phyloP scores from a whole-genome alignment of 2,888 invertebrate species.

The Tachina lurida region DNA sequence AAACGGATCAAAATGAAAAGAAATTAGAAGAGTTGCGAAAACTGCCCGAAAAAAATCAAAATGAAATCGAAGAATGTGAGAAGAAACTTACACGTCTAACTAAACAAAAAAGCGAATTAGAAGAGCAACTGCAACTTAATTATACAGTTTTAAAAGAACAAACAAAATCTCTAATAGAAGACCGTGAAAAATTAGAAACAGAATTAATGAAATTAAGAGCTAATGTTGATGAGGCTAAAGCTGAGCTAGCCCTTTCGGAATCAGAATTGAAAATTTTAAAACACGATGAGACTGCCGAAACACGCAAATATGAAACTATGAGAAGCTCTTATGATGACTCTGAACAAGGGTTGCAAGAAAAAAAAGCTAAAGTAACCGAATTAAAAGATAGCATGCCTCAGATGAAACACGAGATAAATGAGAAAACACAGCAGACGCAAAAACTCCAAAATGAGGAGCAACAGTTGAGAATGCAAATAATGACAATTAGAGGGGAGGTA shows the following conservation, averaged over 20 bases:
- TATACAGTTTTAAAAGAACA: constrained; percentile 84
- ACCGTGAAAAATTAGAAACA: constrained; percentile 85
- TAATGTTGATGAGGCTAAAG: constrained; percentile 88
- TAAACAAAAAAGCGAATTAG: constrained; percentile 84
- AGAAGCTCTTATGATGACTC: constrained; percentile 82
- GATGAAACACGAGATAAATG: constrained; percentile 82
- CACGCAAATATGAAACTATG: constrained; percentile 80
- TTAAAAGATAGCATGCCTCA: constrained; percentile 84
- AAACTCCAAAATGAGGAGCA: constrained; percentile 80
- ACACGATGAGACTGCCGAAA: constrained; percentile 80
- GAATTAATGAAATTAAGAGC: constrained; percentile 88
- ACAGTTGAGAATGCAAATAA: constrained; percentile 81
- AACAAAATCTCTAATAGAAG: constrained; percentile 84
- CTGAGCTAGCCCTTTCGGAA: constrained; percentile 85
- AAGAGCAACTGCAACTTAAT: constrained; percentile 86
- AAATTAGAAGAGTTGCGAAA: constrained; percentile 87
- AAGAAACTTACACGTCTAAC: constrained; percentile 84
- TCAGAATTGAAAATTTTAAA: constrained; percentile 91
- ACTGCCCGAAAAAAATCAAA: constrained; percentile 89
- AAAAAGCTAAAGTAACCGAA: constrained; percentile 86
- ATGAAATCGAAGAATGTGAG: constrained; percentile 88
- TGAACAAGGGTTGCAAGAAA: constrained; percentile 85
- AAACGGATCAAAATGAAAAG: constrained; percentile 86
- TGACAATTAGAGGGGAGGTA: constrained; percentile 78
- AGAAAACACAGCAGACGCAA: constrained; percentile 80